Conservation (phyloP, 2,113 vertebrate species). For the Toxostoma redivivum region DNA sequence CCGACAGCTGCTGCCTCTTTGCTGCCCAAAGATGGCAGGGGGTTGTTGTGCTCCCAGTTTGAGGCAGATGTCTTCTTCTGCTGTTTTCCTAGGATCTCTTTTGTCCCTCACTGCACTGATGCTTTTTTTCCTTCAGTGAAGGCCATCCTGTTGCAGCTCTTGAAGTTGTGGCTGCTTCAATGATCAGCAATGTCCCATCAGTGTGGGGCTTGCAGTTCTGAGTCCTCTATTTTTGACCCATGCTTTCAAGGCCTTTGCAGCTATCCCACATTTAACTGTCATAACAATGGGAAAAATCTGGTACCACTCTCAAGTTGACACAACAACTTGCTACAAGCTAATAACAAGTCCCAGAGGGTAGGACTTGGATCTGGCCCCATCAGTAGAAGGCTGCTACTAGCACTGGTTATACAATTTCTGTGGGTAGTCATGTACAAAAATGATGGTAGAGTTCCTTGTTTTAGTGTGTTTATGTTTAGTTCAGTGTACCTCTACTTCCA, state of each 20-base stretch:
- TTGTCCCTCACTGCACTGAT: background rate
- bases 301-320: rapidly evolving
- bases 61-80: background rate
- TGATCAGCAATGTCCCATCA: background rate
- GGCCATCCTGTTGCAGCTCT: background rate
- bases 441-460: background rate
- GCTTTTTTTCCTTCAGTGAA: background rate
- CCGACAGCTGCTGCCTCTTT: background rate
- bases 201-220: background rate
- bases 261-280: background rate
- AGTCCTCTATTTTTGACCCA: background rate
- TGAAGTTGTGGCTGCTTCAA: background rate
- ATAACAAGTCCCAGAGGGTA: background rate
- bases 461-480: background rate
- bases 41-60: rapidly evolving
- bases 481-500: background rate
- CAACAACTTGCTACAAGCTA: background rate
- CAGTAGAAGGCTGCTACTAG: background rate
- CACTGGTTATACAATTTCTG: background rate
- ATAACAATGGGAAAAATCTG: background rate
- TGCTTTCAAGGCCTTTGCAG: background rate
- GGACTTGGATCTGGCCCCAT: rapidly evolving
- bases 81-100: background rate
- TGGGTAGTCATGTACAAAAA: background rate
- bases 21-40: background rate